phyloP scores from a whole-genome alignment of 2,888 invertebrate genomes.

The Halocaridina rubra region DNA sequence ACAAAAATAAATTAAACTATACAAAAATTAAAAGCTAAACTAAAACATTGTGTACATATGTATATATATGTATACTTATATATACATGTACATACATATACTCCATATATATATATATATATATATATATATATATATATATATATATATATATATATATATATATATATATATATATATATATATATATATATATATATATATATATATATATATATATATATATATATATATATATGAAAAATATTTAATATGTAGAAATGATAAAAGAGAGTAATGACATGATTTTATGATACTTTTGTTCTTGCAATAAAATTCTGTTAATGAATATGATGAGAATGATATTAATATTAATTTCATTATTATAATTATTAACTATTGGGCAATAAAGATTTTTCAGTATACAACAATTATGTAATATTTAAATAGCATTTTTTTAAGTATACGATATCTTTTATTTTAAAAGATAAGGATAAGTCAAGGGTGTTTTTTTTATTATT shows the following conservation, averaged over 20 bases:
- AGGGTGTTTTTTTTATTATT: constrained; percentile 35
- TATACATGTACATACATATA: not conserved
- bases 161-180: constrained; percentile 7
- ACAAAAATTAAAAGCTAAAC: constrained; percentile 51
- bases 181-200: constrained; percentile 1
- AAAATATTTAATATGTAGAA: constrained; percentile 16
- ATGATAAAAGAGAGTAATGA: constrained; percentile 52
- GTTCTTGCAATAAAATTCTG: constrained; percentile 34
- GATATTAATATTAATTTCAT: constrained; percentile 41
- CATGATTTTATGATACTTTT: constrained; percentile 49
- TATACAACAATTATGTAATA: constrained; percentile 56
- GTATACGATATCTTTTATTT: constrained; percentile 59
- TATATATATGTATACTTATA: constrained; percentile 3
- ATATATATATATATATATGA: not conserved
- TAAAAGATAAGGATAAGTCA: constrained; percentile 56
- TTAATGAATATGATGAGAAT: constrained; percentile 55
- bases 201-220: not conserved
- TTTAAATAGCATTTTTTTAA: constrained; percentile 57
- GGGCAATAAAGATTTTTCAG: constrained; percentile 58
- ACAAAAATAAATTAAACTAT: constrained; percentile 57
- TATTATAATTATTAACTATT: no score
- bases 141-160: constrained; percentile 9
- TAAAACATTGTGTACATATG: constrained; percentile 24
- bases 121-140: constrained; percentile 11
- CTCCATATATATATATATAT: not conserved